A percentile compares a stretch with the other conserved stretches of the same genome.
phyloP scores from a whole-genome alignment of 2,888 invertebrate genomes.

The Melinaea marsaeus region DNA sequence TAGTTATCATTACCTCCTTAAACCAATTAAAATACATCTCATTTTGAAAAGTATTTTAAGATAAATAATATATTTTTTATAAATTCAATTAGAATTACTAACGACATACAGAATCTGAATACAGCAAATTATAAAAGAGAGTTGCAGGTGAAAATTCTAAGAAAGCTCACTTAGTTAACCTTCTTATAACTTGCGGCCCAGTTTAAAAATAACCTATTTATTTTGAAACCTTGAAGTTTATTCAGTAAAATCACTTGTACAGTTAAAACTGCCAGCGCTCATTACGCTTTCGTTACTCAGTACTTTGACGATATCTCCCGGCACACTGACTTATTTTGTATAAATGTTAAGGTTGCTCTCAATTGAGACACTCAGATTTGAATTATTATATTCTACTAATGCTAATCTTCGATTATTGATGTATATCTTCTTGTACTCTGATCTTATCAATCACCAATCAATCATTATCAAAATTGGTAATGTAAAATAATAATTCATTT shows the following conservation, averaged over 20 bases:
- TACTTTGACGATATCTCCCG: conserved; percentile 47
- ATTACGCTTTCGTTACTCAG: conserved; percentile 33
- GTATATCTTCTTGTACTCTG: no score
- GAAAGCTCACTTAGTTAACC: neutral
- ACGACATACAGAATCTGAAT: no score
- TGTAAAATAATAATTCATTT: no score
- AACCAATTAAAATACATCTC: no score
- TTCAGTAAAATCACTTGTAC: conserved; percentile 38
- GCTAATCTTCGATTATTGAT: no score
- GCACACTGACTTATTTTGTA: conserved; percentile 53
- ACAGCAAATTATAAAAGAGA: neutral
- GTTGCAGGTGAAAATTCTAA: neutral
- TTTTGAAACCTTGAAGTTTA: conserved; percentile 30
- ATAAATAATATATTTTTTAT: no score
- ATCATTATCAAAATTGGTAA: no score
- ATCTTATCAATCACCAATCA: no score
- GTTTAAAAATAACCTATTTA: conserved; percentile 14
- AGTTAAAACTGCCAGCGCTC: conserved; percentile 39
- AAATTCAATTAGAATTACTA: no score
- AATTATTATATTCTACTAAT: no score
- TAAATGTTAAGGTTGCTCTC: conserved; percentile 28
- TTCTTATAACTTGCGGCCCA: conserved; percentile 11
- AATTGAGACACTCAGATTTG: no score
- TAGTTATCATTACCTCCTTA: neutral
- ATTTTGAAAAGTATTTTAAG: no score